Conservation (phyloP, 2,113 vertebrate species). For the Limnothrissa miodon region DNA sequence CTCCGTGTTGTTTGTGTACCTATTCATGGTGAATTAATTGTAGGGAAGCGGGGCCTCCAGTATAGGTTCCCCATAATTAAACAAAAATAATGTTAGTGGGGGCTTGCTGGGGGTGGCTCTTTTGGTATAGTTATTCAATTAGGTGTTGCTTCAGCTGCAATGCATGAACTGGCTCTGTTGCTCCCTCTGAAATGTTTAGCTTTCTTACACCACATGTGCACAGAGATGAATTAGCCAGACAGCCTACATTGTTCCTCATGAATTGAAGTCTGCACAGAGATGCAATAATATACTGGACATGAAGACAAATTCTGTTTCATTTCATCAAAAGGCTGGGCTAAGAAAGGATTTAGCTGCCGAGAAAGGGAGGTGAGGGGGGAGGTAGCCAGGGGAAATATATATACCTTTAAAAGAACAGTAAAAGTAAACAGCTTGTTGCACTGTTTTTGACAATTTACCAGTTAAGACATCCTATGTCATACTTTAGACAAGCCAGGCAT, state of each 20-base stretch:
- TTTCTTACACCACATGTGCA: too few species aligned
- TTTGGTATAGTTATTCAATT: background rate
- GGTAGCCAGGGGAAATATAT: background rate
- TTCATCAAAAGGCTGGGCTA: background rate
- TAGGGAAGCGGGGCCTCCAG: background rate
- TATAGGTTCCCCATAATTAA: background rate
- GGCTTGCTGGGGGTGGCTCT: background rate
- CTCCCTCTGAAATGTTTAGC: background rate
- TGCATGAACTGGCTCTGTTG: background rate
- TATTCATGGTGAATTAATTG: conserved; percentile 8
- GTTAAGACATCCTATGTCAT: too few species aligned
- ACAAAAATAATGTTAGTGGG: background rate
- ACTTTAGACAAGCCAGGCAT: too few species aligned
- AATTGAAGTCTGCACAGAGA: too few species aligned
- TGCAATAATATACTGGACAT: too few species aligned
- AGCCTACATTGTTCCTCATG: too few species aligned
- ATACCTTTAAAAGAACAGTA: too few species aligned
- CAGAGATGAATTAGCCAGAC: too few species aligned
- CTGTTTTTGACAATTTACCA: too few species aligned
- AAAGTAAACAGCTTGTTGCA: too few species aligned
- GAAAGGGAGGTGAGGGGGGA: background rate
- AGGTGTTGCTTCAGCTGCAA: background rate
- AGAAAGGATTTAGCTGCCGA: background rate
- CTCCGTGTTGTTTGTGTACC: background rate
- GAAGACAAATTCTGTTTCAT: background rate